phyloP scores from a whole-genome alignment of 2,797 vertebrate genomes.

The Sitta carolinensis region DNA sequence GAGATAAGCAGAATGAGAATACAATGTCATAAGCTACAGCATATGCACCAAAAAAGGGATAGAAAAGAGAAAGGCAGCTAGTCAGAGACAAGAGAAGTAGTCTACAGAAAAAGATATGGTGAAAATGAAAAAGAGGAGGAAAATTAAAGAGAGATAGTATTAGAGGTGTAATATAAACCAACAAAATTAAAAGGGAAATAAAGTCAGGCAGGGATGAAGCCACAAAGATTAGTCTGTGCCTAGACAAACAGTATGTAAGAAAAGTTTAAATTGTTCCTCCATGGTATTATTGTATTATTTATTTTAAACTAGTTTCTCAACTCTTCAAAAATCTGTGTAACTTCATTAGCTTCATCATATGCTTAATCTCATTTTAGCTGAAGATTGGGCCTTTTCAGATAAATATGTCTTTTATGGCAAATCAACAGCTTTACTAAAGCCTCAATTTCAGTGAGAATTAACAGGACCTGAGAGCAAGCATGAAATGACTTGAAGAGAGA shows the following conservation, averaged over 20 bases:
- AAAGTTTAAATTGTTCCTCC: neutral
- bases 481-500: neutral
- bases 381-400: neutral
- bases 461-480: neutral
- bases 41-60: neutral
- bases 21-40: neutral
- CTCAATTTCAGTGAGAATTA: neutral
- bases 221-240: neutral
- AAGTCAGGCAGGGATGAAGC: neutral
- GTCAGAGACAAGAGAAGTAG: neutral
- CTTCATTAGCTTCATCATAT: neutral
- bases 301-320: neutral
- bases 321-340: neutral
- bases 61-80: neutral
- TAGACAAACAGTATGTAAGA: neutral
- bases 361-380: neutral
- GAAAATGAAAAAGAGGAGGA: neutral
- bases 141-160: neutral
- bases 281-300: neutral
- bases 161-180: neutral
- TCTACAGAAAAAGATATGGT: neutral
- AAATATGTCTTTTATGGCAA: neutral
- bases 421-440: neutral
- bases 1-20: neutral
- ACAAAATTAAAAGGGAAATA: neutral